Conservation (phyloP, 2,888 invertebrate species). For the Aplocera efformata region DNA sequence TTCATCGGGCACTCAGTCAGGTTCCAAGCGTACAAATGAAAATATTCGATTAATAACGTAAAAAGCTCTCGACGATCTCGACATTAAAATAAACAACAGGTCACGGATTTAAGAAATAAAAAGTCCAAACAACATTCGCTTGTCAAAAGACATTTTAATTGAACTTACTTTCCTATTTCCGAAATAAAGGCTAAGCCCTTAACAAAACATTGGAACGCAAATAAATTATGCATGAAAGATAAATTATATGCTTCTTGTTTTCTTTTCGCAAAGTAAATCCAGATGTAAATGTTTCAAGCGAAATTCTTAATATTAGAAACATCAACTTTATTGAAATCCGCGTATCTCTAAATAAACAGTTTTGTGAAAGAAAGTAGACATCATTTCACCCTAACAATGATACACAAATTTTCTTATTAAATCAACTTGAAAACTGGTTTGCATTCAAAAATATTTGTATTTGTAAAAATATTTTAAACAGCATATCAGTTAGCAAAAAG, state of each 20-base stretch:
- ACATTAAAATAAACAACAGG: constrained; percentile 38
- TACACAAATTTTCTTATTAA: too few relatives aligned
- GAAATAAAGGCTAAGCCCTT: constrained; percentile 24
- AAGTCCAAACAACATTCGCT: constrained; percentile 16
- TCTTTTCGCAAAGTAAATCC: constrained; percentile 24
- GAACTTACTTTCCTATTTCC: constrained; percentile 29
- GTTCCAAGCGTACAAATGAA: constrained; percentile 32
- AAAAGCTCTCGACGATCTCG: constrained; percentile 35
- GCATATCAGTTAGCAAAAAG: too few relatives aligned
- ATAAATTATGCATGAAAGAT: constrained; percentile 33
- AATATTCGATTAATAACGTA: constrained; percentile 48
- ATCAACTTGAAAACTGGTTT: too few relatives aligned
- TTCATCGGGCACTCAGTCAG: constrained; percentile 41
- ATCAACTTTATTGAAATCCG: too few relatives aligned
- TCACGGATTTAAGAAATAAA: constrained; percentile 20
- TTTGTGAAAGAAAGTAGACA: too few relatives aligned
- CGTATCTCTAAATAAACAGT: too few relatives aligned
- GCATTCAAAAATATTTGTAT: too few relatives aligned
- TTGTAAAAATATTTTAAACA: too few relatives aligned
- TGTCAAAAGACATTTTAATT: constrained; percentile 33
- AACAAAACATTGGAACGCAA: constrained; percentile 27
- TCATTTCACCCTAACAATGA: too few relatives aligned
- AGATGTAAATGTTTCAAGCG: constrained; percentile 28
- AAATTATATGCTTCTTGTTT: constrained; percentile 26
- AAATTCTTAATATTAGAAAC: too few relatives aligned